Conservation (phyloP, 2,797 vertebrate species). For the Poeciliopsis paucimaculata region DNA sequence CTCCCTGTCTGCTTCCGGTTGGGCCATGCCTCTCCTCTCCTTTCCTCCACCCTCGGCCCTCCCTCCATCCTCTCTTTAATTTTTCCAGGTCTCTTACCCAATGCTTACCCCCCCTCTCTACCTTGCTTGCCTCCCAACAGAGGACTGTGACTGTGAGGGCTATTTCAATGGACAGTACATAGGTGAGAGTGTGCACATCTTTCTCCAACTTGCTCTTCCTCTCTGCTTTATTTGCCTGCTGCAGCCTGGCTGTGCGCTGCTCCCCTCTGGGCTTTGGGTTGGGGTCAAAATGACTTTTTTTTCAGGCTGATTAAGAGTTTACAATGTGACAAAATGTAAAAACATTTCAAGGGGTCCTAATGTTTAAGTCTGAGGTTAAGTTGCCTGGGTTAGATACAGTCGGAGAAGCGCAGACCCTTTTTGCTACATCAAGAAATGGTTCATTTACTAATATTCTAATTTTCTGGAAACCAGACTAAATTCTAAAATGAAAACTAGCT, state of each 20-base stretch:
- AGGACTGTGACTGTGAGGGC: conserved; percentile 96
- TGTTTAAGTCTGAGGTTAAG: neutral
- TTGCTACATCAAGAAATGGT: neutral
- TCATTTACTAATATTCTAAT: neutral
- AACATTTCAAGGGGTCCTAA: neutral
- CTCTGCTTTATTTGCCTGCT: conserved; percentile 66
- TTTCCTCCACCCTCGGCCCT: conserved; percentile 23
- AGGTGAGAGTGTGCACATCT: conserved; percentile 87
- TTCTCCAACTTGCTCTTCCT: conserved; percentile 66
- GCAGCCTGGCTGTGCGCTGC: conserved; percentile 70
- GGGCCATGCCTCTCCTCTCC: conserved; percentile 30
- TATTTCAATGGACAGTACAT: conserved; percentile 97
- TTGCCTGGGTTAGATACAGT: neutral
- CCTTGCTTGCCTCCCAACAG: conserved; percentile 86
- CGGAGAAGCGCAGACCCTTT: neutral
- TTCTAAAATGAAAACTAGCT: neutral
- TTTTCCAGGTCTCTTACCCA: conserved; percentile 71
- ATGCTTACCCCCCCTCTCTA: conserved; percentile 74
- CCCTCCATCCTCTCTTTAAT: conserved; percentile 28
- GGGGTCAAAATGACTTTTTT: conserved; percentile 36
- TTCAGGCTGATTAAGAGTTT: conserved; percentile 16
- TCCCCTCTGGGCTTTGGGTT: conserved; percentile 49
- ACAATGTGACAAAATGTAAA: neutral
- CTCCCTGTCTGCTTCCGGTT: conserved; percentile 58
- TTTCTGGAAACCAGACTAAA: neutral